phyloP scores from a whole-genome alignment of 2,888 invertebrate species.

The Clepsis dumicolana region DNA sequence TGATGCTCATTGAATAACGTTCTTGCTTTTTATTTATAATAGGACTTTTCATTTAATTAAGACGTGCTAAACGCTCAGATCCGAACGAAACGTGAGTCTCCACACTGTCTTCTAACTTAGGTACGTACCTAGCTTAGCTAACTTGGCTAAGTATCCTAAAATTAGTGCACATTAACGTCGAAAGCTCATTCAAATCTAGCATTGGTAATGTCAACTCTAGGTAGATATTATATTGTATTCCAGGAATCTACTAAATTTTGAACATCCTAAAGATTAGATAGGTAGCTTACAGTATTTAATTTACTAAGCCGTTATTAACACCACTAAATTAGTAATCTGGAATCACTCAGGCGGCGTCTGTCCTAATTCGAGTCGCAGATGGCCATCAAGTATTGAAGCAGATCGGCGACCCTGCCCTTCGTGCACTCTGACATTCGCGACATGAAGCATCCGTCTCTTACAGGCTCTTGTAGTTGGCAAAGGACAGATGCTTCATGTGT shows the following conservation, averaged over 20 bases:
- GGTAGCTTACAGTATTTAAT: not conserved
- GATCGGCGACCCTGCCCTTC: conserved; percentile 19
- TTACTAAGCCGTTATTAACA: conserved; percentile 47
- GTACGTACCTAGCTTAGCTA: too few relatives aligned
- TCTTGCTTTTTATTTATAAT: not conserved
- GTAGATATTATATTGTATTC: too few relatives aligned
- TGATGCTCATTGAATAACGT: not conserved
- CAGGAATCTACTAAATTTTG: too few relatives aligned
- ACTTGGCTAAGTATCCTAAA: too few relatives aligned
- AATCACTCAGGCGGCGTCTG: conserved; percentile 54
- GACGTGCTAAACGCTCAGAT: not conserved
- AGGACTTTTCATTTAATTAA: not conserved
- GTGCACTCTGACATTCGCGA: not conserved
- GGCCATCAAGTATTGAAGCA: conserved; percentile 75
- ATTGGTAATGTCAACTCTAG: too few relatives aligned
- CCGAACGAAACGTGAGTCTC: too few relatives aligned
- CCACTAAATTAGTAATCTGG: conserved; percentile 58
- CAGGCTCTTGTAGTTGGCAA: not conserved
- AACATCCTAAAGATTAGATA: not conserved
- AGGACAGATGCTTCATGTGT: not conserved
- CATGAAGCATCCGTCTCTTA: not conserved
- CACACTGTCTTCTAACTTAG: too few relatives aligned
- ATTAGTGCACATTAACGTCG: too few relatives aligned
- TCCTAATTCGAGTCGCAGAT: conserved; percentile 69
- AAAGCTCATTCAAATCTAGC: too few relatives aligned